These are phyloP conservation scores for Panagrolaimus sp. DNA, from an alignment of 1,140 invertebrate genomes.

Conservation along the genomic window DNA sequence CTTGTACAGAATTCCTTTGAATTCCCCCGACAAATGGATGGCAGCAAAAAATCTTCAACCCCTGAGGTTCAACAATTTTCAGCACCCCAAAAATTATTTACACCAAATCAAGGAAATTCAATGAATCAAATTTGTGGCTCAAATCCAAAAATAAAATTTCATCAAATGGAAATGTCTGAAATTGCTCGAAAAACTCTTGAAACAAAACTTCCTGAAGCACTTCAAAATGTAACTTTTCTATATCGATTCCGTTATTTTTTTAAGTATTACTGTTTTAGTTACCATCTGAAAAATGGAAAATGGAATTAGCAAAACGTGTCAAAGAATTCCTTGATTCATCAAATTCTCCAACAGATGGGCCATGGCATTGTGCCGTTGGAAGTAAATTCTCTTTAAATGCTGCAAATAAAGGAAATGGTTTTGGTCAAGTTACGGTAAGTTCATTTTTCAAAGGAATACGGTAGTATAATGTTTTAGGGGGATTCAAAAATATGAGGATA, in stretches of 20 bases:
- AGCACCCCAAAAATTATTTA: too few species aligned
- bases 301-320: background rate
- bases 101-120: too few species aligned
- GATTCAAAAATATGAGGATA: too few species aligned
- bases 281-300: constrained; percentile 15
- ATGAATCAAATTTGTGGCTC: too few species aligned
- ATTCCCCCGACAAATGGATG: too few species aligned
- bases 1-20: too few species aligned
- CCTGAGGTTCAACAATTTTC: too few species aligned
- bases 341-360: background rate
- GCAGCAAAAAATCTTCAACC: too few species aligned
- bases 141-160: constrained; percentile 7
- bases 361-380: constrained; percentile 5
- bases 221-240: background rate
- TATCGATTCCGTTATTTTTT: background rate
- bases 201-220: background rate
- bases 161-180: constrained; percentile 5
- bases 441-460: too few species aligned
- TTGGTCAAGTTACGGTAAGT: constrained; percentile 8
- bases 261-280: too few species aligned
- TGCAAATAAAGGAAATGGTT: constrained; percentile 11
- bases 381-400: constrained; percentile 6
- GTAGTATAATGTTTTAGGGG: too few species aligned
- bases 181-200: background rate
- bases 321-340: background rate